Evolutionary conservation across 2,888 invertebrate species (phyloP).

Genomic region (Amphipoea oculea): DNA sequence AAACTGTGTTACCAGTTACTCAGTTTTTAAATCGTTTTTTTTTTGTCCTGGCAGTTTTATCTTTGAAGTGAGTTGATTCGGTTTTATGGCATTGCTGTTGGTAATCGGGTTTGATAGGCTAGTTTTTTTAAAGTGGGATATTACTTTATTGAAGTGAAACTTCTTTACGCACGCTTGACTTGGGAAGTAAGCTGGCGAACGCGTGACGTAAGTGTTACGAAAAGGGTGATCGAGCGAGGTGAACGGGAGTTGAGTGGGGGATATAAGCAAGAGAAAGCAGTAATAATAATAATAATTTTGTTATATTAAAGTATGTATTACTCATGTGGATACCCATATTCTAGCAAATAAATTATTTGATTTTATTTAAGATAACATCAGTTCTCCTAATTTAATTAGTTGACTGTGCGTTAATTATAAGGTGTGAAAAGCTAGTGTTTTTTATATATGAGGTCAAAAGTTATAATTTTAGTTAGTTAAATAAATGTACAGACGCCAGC

Average conservation of each 20-base stretch:
- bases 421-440: neutral
- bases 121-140: neutral
- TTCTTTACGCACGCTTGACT: too few species aligned
- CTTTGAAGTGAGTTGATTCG: neutral
- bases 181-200: too few species aligned
- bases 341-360: too few species aligned
- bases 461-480: neutral
- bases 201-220: too few species aligned
- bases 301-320: too few species aligned
- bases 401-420: neutral
- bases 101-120: neutral
- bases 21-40: slow-evolving; percentile 13
- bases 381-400: neutral
- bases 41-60: neutral
- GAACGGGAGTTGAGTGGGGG: too few species aligned
- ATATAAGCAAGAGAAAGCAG: too few species aligned
- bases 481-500: neutral
- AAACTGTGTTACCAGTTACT: slow-evolving; percentile 58
- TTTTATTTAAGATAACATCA: too few species aligned
- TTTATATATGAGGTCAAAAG: neutral
- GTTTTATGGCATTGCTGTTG: neutral
- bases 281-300: too few species aligned
- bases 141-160: too few species aligned
- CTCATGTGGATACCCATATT: too few species aligned
- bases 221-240: too few species aligned